Percentiles rank a stretch among this genome's conserved stretches.
phyloP scores from a whole-genome alignment of 1,140 invertebrate species.

The Cryptotermes secundus region DNA sequence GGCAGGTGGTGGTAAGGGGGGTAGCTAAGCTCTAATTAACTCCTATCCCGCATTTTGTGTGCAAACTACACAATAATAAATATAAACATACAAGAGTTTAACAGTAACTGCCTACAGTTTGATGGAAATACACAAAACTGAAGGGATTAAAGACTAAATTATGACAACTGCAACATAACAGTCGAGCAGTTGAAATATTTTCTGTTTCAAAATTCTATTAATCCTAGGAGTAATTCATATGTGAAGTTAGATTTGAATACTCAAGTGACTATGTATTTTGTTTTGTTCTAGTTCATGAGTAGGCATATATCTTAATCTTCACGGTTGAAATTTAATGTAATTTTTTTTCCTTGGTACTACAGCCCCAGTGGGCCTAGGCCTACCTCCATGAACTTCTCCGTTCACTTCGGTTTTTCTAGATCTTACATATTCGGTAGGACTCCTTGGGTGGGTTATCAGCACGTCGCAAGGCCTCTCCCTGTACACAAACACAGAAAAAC shows the following conservation, averaged over 20 bases:
- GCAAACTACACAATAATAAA: constrained; percentile 18
- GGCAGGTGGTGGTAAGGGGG: neutral
- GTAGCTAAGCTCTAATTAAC: constrained; percentile 19
- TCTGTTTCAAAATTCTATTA: neutral
- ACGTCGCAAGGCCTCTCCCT: too few relatives aligned
- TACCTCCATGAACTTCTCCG: too few relatives aligned
- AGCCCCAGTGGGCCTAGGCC: too few relatives aligned
- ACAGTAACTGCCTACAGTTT: neutral
- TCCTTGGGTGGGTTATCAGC: too few relatives aligned
- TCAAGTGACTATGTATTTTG: neutral
- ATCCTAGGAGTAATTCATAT: neutral
- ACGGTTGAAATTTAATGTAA: too few relatives aligned
- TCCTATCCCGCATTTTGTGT: neutral
- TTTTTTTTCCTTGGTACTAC: too few relatives aligned
- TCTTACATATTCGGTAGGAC: too few relatives aligned
- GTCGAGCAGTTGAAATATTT: neutral
- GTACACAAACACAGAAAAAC: too few relatives aligned
- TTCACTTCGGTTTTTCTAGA: too few relatives aligned
- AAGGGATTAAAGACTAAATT: neutral
- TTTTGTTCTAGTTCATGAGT: neutral
- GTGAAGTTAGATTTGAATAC: neutral
- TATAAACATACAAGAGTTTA: neutral
- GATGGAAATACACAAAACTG: constrained; percentile 8
- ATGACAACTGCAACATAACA: neutral
- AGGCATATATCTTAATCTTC: neutral